Conservation (phyloP, 2,888 invertebrate species). For the Autographa pulchrina region DNA sequence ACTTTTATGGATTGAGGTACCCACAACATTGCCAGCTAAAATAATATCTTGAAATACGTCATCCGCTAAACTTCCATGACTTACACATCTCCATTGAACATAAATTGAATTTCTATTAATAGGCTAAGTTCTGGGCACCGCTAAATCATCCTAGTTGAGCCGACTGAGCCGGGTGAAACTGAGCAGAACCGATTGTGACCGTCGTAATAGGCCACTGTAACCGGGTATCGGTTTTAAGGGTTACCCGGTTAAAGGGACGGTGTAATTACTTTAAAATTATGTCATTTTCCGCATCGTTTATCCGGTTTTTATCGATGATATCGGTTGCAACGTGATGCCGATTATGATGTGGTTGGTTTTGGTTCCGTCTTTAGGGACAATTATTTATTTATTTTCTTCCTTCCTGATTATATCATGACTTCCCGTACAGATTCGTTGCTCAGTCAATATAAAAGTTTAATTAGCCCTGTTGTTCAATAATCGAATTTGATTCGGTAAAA, state of each 20-base stretch:
- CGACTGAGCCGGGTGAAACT: slow-evolving; percentile 63
- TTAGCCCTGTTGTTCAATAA: too few species aligned
- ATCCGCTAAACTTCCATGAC: slow-evolving; percentile 24
- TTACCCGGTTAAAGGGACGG: slow-evolving; percentile 53
- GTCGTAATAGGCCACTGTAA: slow-evolving; percentile 46
- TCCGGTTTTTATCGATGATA: slow-evolving; percentile 26
- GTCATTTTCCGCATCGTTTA: slow-evolving; percentile 47
- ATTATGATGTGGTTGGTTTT: background rate
- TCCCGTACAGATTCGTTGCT: background rate
- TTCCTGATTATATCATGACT: too few species aligned
- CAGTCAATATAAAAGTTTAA: too few species aligned
- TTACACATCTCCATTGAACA: slow-evolving; percentile 10
- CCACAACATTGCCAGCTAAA: background rate
- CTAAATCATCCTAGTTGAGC: slow-evolving; percentile 67
- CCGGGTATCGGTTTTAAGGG: slow-evolving; percentile 57
- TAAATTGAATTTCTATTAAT: slow-evolving; percentile 73
- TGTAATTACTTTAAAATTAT: slow-evolving; percentile 65
- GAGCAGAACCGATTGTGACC: slow-evolving; percentile 59
- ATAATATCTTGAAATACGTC: background rate
- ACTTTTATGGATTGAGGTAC: too few species aligned
- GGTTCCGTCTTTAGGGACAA: background rate
- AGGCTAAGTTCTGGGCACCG: slow-evolving; percentile 65
- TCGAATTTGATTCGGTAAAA: too few species aligned
- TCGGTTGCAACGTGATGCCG: background rate
- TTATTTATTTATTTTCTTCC: background rate